These are phyloP conservation scores for Apistogramma diplotaenia DNA, from an alignment of 2,113 vertebrate genomes.

Conservation along the genomic window DNA sequence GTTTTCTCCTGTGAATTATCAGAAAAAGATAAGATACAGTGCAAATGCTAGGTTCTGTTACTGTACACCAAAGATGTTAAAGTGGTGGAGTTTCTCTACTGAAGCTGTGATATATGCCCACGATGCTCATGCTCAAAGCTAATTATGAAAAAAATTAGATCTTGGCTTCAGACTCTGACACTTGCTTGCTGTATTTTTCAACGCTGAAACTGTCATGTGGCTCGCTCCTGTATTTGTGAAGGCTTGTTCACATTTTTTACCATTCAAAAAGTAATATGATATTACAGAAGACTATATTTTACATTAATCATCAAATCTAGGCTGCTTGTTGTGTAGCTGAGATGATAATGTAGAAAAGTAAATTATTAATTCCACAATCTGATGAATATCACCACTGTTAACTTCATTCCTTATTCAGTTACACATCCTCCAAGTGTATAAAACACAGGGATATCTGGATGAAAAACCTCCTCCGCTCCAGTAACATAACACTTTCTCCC, in stretches of 20 bases:
- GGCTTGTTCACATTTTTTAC: too few relatives aligned
- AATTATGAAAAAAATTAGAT: neutral
- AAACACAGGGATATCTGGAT: neutral
- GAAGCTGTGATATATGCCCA: neutral
- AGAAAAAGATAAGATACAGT: neutral
- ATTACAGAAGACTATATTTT: too few relatives aligned
- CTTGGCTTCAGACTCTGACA: neutral
- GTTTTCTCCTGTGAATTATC: neutral
- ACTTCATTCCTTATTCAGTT: too few relatives aligned
- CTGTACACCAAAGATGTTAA: neutral
- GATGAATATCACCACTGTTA: too few relatives aligned
- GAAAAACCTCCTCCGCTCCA: neutral
- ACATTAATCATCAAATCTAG: too few relatives aligned
- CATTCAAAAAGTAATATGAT: too few relatives aligned
- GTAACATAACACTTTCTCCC: neutral
- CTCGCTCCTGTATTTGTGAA: neutral
- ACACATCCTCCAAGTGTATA: neutral
- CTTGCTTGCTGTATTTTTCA: neutral
- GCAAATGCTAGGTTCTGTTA: neutral
- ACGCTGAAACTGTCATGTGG: neutral
- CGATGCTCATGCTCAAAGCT: neutral
- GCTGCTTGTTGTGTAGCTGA: neutral
- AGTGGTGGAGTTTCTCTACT: neutral
- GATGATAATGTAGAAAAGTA: neutral
- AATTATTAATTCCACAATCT: neutral